phyloP scores from a whole-genome alignment of 2,113 vertebrate species.

The Pseudorhombus dupliciocellatus region DNA sequence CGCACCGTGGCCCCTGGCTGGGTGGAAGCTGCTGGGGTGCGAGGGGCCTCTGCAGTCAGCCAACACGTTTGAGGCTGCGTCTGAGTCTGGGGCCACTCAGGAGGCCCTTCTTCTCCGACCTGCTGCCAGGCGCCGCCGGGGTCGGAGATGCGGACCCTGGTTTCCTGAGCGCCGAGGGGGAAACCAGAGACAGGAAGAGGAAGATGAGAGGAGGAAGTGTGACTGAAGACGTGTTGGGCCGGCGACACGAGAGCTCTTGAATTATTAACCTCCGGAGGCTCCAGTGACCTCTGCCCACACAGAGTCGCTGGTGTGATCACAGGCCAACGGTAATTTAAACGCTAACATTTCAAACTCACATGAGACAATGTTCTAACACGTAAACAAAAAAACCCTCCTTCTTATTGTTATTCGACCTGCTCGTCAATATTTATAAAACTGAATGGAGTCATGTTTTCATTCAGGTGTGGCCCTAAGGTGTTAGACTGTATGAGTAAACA shows the following conservation, averaged over 20 bases:
- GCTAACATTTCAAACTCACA: no score
- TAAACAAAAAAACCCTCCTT: no score
- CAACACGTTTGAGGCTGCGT: constrained; percentile 72
- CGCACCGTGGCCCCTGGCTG: not conserved
- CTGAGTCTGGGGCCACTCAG: constrained; percentile 70
- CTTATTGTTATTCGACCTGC: no score
- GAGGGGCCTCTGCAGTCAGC: constrained; percentile 57
- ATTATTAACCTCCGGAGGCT: constrained; percentile 53
- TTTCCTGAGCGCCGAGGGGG: constrained; percentile 67
- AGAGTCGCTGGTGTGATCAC: constrained; percentile 35
- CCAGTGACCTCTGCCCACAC: constrained; percentile 27
- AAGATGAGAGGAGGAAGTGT: constrained; percentile 59
- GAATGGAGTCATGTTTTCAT: no score
- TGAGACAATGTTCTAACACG: no score
- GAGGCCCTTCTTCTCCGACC: constrained; percentile 71
- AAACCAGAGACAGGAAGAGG: constrained; percentile 45
- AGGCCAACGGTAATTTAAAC: not conserved
- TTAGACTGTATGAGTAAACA: no score
- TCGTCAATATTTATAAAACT: no score
- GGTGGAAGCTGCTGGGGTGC: constrained; percentile 4
- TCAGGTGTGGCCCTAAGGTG: no score
- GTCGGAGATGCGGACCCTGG: constrained; percentile 52
- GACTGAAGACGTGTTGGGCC: constrained; percentile 46
- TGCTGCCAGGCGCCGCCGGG: constrained; percentile 57
- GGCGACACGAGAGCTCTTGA: constrained; percentile 26